Percentiles rank a stretch among this genome's conserved stretches.
These are phyloP conservation scores for Zaprionus ornatus DNA, from an alignment of 1,140 invertebrate species.

Conservation along the genomic window DNA sequence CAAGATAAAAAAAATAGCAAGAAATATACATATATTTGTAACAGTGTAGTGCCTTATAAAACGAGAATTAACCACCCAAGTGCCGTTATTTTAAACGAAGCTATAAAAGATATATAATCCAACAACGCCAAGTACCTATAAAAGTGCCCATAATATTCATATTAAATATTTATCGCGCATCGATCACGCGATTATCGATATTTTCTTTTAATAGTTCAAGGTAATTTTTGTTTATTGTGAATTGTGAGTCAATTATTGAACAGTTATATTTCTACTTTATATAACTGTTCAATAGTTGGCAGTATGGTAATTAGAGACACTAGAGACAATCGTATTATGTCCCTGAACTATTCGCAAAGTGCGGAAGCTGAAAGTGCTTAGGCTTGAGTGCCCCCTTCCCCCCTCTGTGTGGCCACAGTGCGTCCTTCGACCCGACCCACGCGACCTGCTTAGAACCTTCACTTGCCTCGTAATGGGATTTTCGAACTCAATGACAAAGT, in stretches of 20 bases:
- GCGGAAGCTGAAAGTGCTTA: slow-evolving; percentile 32
- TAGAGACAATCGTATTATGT: slow-evolving; percentile 9
- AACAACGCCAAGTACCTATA: slow-evolving; percentile 12
- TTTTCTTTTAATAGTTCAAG: slow-evolving; percentile 43
- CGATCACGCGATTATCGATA: slow-evolving; percentile 48
- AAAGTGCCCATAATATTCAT: slow-evolving; percentile 35
- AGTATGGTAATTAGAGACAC: slow-evolving; percentile 2
- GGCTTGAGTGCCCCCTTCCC: not conserved
- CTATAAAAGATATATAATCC: slow-evolving; percentile 4
- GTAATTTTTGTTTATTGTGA: slow-evolving; percentile 58
- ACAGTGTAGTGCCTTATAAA: slow-evolving; percentile 48
- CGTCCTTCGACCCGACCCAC: slow-evolving; percentile 48
- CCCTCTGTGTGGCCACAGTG: slow-evolving; percentile 5
- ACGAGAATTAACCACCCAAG: slow-evolving; percentile 13
- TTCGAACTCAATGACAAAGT: slow-evolving; percentile 44
- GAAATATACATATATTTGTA: slow-evolving; percentile 27
- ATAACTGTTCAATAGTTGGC: no score
- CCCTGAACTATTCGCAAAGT: slow-evolving; percentile 39
- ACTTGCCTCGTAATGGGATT: slow-evolving; percentile 37
- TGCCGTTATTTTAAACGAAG: slow-evolving; percentile 12
- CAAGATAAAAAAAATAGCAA: slow-evolving; percentile 29
- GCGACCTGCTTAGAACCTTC: slow-evolving; percentile 38
- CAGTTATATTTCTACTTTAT: no score
- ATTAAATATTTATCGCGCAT: slow-evolving; percentile 41
- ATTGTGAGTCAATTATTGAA: not conserved